A percentile compares a stretch with the other conserved stretches of the same genome.
These are phyloP conservation scores for Scaptodrosophila latifasciaeformis DNA, from an alignment of 2,888 invertebrate genomes.

Conservation along the genomic window DNA sequence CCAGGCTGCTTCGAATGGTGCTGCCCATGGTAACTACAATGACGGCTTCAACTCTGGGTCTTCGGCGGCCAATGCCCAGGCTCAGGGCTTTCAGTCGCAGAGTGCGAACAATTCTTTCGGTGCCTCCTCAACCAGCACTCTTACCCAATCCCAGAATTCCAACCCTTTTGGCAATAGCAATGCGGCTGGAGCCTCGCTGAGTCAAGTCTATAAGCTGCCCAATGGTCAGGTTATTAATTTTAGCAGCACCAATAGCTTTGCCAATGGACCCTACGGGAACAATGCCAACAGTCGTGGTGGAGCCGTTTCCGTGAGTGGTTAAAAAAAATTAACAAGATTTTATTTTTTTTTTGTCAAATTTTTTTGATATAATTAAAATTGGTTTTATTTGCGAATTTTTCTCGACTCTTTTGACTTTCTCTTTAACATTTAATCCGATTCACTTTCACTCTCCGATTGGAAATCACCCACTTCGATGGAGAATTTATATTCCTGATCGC, in stretches of 20 bases:
- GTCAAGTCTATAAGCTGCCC: conserved; percentile 73
- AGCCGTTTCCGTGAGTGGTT: conserved; percentile 60
- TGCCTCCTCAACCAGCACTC: conserved; percentile 71
- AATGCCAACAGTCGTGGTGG: conserved; percentile 56
- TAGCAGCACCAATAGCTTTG: conserved; percentile 71
- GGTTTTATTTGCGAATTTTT: conserved; percentile 11
- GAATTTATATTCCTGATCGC: conserved; percentile 99
- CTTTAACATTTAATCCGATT: conserved; percentile 78
- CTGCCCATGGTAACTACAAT: conserved; percentile 52
- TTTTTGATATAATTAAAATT: neutral
- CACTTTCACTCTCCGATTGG: conserved; percentile 79
- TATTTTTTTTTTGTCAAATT: neutral
- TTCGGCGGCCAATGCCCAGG: conserved; percentile 70
- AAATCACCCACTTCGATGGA: conserved; percentile 87
- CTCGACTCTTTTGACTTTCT: neutral
- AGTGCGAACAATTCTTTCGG: conserved; percentile 70
- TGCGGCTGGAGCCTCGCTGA: conserved; percentile 71
- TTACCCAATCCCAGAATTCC: conserved; percentile 68
- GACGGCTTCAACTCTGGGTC: conserved; percentile 57
- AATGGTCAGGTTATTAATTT: conserved; percentile 74
- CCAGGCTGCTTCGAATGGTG: conserved; percentile 69
- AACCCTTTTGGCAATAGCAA: conserved; percentile 61
- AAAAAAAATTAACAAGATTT: neutral
- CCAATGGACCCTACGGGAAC: conserved; percentile 59
- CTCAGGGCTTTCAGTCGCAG: conserved; percentile 72